Percentiles rank a stretch among this genome's conserved stretches.
These are phyloP conservation scores for Sebastolobus alascanus DNA, from an alignment of 2,797 vertebrate genomes.

Conservation along the genomic window DNA sequence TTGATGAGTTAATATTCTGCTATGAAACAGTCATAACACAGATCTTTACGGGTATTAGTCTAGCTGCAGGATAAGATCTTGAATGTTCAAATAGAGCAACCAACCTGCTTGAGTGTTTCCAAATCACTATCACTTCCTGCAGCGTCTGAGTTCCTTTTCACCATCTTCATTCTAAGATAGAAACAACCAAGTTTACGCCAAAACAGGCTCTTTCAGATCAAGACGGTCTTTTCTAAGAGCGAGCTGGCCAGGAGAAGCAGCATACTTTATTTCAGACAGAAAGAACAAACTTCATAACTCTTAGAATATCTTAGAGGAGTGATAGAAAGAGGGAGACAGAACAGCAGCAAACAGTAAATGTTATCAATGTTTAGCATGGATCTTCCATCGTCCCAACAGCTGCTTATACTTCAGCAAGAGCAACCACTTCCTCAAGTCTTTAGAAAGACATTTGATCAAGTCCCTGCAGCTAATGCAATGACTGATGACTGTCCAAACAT, in stretches of 20 bases:
- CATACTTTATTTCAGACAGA: neutral
- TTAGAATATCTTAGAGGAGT: neutral
- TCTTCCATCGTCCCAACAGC: neutral
- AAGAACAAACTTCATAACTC: neutral
- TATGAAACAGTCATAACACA: neutral
- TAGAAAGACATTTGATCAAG: neutral
- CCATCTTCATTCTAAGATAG: slow-evolving; percentile 70
- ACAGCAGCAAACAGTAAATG: neutral
- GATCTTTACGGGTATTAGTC: neutral
- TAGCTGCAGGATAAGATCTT: neutral
- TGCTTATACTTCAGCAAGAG: neutral
- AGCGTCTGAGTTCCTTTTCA: slow-evolving; percentile 66
- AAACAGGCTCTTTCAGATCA: neutral
- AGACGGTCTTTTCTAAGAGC: neutral
- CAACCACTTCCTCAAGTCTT: slow-evolving; percentile 8
- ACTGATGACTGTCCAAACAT: neutral
- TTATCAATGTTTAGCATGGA: neutral
- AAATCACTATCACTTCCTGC: slow-evolving; percentile 73
- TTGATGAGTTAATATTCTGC: neutral
- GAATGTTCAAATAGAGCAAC: slow-evolving; percentile 4
- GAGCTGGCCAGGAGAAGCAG: neutral
- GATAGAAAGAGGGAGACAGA: neutral
- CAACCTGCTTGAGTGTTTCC: slow-evolving; percentile 90
- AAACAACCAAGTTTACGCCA: neutral
- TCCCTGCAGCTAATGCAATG: neutral